Percentiles rank a stretch among this genome's conserved stretches.
These are phyloP conservation scores for Dinocampus coccinellae DNA, from an alignment of 2,888 invertebrate species.

Conservation along the genomic window DNA sequence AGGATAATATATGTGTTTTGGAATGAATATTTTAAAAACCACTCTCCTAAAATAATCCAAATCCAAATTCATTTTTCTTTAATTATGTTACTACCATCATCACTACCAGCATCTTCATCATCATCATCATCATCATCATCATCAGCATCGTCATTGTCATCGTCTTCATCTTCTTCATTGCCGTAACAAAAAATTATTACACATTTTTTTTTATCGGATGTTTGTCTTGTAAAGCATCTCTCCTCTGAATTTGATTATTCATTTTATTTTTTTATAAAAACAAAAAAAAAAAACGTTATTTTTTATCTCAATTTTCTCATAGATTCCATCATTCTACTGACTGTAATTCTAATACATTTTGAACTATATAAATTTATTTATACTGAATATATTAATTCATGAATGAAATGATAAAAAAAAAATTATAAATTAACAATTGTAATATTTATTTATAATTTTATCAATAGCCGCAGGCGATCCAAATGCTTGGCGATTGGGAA, in stretches of 20 bases:
- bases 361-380: not conserved
- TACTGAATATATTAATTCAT: not conserved
- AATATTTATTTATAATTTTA: not conserved
- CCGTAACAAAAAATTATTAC: not conserved
- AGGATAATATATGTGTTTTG: too few species aligned
- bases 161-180: not conserved
- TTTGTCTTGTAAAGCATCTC: constrained; percentile 26
- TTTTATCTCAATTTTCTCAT: too few species aligned
- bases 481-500: constrained; percentile 84
- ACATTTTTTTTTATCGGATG: not conserved
- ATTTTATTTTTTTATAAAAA: not conserved
- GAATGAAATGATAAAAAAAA: not conserved
- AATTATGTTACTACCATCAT: too few species aligned
- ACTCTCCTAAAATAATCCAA: too few species aligned
- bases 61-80: too few species aligned
- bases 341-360: not conserved
- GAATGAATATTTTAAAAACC: too few species aligned
- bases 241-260: constrained; percentile 16
- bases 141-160: not conserved
- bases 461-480: constrained; percentile 75
- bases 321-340: too few species aligned
- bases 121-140: too few species aligned
- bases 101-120: too few species aligned
- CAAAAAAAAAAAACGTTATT: not conserved
- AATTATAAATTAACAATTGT: not conserved